A percentile compares a stretch with the other conserved stretches of the same genome.
Evolutionary conservation across 2,113 vertebrate genomes (phyloP).

Genomic region (Lycaon pictus): DNA sequence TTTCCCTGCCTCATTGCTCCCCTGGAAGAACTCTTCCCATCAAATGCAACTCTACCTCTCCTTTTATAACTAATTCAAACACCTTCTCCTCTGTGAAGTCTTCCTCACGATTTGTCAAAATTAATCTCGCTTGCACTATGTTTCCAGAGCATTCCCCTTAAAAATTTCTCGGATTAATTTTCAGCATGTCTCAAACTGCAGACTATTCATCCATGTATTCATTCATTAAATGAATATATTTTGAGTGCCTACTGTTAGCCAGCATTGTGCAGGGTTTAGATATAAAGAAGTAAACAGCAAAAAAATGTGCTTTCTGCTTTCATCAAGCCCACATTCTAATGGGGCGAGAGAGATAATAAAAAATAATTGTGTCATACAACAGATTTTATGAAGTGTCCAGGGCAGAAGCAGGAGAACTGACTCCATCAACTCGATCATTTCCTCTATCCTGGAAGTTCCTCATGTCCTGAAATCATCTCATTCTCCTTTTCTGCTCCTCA

Average conservation of each 20-base stretch:
- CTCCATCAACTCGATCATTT: background rate
- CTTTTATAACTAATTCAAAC: background rate
- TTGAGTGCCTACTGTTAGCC: background rate
- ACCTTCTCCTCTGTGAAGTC: background rate
- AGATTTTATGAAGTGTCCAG: background rate
- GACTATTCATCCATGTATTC: background rate
- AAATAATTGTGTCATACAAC: background rate
- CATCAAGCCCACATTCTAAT: background rate
- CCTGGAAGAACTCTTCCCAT: background rate
- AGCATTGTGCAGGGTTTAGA: background rate
- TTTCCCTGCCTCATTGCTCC: background rate
- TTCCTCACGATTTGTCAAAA: background rate
- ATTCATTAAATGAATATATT: background rate
- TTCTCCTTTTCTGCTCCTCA: background rate
- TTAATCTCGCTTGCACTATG: background rate
- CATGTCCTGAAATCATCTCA: background rate
- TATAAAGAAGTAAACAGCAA: background rate
- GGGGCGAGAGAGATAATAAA: background rate
- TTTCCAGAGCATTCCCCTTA: background rate
- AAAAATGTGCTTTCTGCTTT: background rate
- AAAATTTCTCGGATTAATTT: background rate
- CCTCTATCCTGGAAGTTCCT: background rate
- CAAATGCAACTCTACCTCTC: background rate
- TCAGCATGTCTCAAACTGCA: background rate
- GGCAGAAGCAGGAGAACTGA: background rate